Conservation (phyloP, 2,888 invertebrate genomes). For the Eristalinus aeneus region DNA sequence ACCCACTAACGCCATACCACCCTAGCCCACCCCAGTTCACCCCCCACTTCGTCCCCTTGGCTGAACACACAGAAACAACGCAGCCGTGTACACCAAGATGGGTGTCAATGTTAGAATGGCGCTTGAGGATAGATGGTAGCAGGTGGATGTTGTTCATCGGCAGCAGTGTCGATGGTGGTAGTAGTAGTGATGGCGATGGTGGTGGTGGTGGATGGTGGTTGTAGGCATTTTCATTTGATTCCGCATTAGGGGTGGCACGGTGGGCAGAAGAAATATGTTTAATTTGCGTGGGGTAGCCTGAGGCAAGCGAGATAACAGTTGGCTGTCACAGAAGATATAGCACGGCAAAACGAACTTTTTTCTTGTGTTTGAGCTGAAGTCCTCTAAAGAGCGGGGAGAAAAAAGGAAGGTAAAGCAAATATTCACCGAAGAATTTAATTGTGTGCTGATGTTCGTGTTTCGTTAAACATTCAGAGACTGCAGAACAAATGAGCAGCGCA, state of each 20-base stretch:
- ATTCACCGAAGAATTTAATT: constrained; percentile 50
- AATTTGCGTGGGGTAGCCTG: constrained; percentile 70
- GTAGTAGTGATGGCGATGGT: not conserved
- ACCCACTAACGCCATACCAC: constrained; percentile 21
- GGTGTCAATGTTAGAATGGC: constrained; percentile 65
- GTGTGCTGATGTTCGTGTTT: constrained; percentile 23
- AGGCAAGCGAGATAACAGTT: constrained; percentile 66
- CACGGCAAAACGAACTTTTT: constrained; percentile 38
- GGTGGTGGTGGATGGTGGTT: constrained; percentile 8
- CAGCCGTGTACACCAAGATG: constrained; percentile 22
- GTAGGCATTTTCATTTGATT: constrained; percentile 44
- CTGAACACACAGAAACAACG: constrained; percentile 1
- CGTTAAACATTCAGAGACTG: not conserved
- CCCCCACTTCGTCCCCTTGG: constrained; percentile 13
- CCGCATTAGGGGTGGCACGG: constrained; percentile 28
- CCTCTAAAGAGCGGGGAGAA: not conserved
- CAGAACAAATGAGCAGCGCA: not conserved
- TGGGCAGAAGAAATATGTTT: constrained; percentile 68
- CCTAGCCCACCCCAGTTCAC: not conserved
- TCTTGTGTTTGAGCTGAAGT: constrained; percentile 22
- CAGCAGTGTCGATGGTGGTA: not conserved
- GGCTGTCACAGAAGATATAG: constrained; percentile 65
- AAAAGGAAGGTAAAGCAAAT: constrained; percentile 26
- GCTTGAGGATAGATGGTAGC: constrained; percentile 61
- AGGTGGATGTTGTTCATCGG: constrained; percentile 55